Evolutionary conservation across 2,888 invertebrate species (phyloP), one percentile per base, ranked within the genome.

Genomic region (Hyalella azteca): DNA sequence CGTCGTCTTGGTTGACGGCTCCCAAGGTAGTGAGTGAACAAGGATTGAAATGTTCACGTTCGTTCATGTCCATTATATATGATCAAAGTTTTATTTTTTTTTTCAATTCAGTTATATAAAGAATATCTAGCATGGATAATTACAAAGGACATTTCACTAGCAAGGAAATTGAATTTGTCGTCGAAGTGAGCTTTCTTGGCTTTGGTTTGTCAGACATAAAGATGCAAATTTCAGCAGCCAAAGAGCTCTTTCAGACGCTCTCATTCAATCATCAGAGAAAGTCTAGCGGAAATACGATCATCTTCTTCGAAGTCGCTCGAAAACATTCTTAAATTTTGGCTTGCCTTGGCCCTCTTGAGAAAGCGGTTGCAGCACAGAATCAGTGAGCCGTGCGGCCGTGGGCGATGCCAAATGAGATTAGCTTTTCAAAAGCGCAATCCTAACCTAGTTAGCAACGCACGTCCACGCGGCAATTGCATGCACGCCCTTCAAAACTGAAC

Each of bases 361-460:
- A 66, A 66, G 66, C 32, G 19, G 19, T 5, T 22, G 29, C 36
- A 19, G 19, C 19, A 36, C 29, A 29, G 66, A 66, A 66, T 66
- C 66, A 19, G 29, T 36, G 39, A 66, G 66, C 36, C 66, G 66
- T 66, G 36, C 19, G 66, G 66, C 66, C 39, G 66, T 66, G 36
- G 66, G 66, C 66, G 39, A 66, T 36, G 66, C 66, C 66, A 66
- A 66, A 66, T 66, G 66, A 15, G 66, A 66, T 66, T 66, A 66
- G 66, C 36, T 66, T 54, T 36, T 7, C 66, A 36, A 66, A 66
- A 66, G 66, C 66, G 36, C 66, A 66, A 66, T 66, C 66, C 66
- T 66, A 66, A 66, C n/a, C 66, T 32, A 66, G 66, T 66, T 66
- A 66, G 66, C 4, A 36, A 59, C 26, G 29, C 59, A 59, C n/a